phyloP scores from a whole-genome alignment of 2,113 vertebrate genomes.

The Excalfactoria chinensis region DNA sequence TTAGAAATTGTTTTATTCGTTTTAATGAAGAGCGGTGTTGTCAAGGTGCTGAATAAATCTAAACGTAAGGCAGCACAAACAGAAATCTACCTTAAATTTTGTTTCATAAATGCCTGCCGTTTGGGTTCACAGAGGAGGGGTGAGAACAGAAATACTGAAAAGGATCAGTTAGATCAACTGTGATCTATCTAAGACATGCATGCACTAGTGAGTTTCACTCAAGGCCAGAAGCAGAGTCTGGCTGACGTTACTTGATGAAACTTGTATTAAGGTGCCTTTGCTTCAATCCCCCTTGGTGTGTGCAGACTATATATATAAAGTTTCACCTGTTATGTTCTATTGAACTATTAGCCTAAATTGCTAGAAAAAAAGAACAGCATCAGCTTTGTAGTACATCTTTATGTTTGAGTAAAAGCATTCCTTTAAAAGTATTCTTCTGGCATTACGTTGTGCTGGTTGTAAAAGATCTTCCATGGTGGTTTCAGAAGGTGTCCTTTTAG shows the following conservation, averaged over 20 bases:
- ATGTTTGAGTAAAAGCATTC: neutral
- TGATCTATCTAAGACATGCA: neutral
- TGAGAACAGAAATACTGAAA: neutral
- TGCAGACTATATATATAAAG: neutral
- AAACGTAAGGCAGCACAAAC: neutral
- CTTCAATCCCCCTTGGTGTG: neutral
- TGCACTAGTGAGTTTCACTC: neutral
- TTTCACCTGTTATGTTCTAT: neutral
- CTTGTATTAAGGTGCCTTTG: neutral
- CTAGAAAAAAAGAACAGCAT: neutral
- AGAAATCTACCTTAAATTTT: neutral
- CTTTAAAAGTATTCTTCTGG: neutral
- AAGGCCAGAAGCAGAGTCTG: neutral
- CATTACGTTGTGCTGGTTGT: neutral
- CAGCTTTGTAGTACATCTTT: neutral
- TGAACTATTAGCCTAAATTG: neutral
- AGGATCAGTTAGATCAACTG: neutral
- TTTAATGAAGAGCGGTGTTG: slow-evolving; percentile 47
- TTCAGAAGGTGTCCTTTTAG: neutral
- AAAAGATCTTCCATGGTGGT: neutral
- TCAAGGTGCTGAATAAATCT: slow-evolving; percentile 22
- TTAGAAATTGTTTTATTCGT: slow-evolving; percentile 42
- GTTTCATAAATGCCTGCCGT: neutral
- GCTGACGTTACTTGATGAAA: slow-evolving; percentile 1
- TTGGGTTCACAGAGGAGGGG: neutral